phyloP scores from a whole-genome alignment of 2,797 vertebrate genomes.

The Anniella stebbinsi region DNA sequence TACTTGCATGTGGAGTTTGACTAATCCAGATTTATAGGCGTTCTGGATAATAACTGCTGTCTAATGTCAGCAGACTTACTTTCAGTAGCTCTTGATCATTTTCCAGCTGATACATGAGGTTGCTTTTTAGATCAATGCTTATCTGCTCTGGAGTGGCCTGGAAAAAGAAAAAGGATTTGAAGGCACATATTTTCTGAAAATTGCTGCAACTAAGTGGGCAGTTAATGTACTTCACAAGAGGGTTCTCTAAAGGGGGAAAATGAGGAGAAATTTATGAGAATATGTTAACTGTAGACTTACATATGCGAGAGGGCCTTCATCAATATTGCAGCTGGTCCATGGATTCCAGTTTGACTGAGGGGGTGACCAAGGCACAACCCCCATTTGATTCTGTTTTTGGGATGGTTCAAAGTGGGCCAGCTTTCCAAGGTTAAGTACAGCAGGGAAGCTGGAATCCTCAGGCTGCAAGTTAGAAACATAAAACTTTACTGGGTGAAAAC shows the following conservation, averaged over 20 bases:
- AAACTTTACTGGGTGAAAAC: background rate
- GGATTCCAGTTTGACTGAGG: conserved; percentile 99
- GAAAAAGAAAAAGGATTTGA: conserved; percentile 33
- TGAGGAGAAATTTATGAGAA: background rate
- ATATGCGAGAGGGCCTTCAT: conserved; percentile 92
- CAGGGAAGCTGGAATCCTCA: conserved; percentile 80
- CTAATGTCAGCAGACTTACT: conserved; percentile 72
- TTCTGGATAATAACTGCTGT: background rate
- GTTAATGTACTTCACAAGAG: background rate
- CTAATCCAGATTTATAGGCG: background rate
- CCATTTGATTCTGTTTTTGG: conserved; percentile 85
- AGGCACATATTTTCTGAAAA: background rate
- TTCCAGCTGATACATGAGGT: conserved; percentile 86
- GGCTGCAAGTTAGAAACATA: conserved; percentile 76
- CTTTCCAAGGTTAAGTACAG: conserved; percentile 88
- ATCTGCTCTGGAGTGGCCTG: conserved; percentile 95
- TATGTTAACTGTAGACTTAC: conserved; percentile 74
- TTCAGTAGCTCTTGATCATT: conserved; percentile 87
- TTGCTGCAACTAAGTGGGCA: background rate
- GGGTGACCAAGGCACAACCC: conserved; percentile 96
- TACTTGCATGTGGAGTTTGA: background rate
- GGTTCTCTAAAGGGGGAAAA: background rate
- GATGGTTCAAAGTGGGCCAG: conserved; percentile 93
- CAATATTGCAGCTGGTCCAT: conserved; percentile 98
- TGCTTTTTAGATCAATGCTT: conserved; percentile 87